phyloP scores from a whole-genome alignment of 2,797 vertebrate genomes.

The Takifugu rubripes region DNA sequence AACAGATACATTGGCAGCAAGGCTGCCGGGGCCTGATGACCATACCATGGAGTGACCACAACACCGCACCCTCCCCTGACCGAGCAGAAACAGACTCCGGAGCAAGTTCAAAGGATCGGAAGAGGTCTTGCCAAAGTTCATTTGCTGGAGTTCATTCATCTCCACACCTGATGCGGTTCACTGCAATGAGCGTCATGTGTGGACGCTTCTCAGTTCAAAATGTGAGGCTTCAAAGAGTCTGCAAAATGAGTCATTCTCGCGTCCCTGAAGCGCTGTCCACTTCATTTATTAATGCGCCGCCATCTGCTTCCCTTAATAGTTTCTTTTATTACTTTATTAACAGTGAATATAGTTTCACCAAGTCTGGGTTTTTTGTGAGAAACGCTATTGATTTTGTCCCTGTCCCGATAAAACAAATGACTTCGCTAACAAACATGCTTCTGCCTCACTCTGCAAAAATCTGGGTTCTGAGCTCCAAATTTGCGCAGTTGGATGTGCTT shows the following conservation, averaged over 20 bases:
- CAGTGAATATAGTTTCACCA: constrained; percentile 1
- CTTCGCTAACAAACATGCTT: constrained; percentile 19
- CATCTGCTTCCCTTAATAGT: too few relatives aligned
- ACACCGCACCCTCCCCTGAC: constrained; percentile 52
- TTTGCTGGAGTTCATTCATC: constrained; percentile 68
- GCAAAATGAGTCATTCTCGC: constrained; percentile 29
- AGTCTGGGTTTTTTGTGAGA: background rate
- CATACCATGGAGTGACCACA: constrained; percentile 67
- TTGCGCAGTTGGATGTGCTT: constrained; percentile 48
- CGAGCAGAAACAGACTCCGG: constrained; percentile 71
- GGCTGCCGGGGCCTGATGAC: constrained; percentile 71
- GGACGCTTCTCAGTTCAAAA: constrained; percentile 43
- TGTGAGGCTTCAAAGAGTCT: constrained; percentile 61
- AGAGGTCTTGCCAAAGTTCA: constrained; percentile 70
- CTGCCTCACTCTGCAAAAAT: constrained; percentile 36
- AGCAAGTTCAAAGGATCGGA: constrained; percentile 72
- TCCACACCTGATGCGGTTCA: constrained; percentile 64
- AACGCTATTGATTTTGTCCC: constrained; percentile 17
- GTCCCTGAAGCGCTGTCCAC: background rate
- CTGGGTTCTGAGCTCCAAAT: constrained; percentile 41
- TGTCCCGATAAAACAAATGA: constrained; percentile 10
- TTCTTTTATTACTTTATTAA: background rate
- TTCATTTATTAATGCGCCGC: background rate
- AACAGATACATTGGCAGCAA: constrained; percentile 82
- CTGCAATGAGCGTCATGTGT: constrained; percentile 43